Percentiles rank a stretch among this genome's conserved stretches.
Conservation (phyloP, 1,140 invertebrate species). For the Pteromalus puparum region DNA sequence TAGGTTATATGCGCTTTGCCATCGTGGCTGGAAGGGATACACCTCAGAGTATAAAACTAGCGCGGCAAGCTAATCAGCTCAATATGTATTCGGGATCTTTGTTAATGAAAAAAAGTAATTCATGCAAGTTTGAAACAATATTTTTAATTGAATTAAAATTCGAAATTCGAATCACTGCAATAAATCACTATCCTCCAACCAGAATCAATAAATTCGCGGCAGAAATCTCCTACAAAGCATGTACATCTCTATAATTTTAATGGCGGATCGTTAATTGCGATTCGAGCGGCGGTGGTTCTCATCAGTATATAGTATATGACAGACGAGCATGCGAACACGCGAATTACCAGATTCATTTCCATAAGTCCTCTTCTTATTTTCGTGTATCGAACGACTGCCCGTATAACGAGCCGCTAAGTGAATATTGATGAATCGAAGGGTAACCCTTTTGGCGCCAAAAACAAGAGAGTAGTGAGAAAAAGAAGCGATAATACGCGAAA, state of each 20-base stretch:
- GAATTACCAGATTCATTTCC: constrained; percentile 36
- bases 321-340: constrained; percentile 29
- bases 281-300: background rate
- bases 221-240: background rate
- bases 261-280: constrained; percentile 25
- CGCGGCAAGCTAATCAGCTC: background rate
- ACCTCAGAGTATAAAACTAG: background rate
- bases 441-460: constrained; percentile 19
- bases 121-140: background rate
- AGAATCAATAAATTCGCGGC: background rate
- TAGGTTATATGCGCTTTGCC: background rate
- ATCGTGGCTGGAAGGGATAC: background rate
- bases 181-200: background rate
- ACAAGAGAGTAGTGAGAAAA: background rate
- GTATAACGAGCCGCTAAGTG: constrained; percentile 32
- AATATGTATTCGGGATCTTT: background rate
- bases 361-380: constrained; percentile 39
- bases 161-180: too few relatives aligned
- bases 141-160: too few relatives aligned
- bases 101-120: background rate
- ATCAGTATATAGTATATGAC: background rate
- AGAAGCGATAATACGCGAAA: background rate
- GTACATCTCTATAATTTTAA: constrained; percentile 34
- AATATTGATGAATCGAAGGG: constrained; percentile 42
- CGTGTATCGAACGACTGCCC: constrained; percentile 12